Percentiles rank a stretch among this genome's conserved stretches.
These are phyloP conservation scores for Stenoptilia bipunctidactyla DNA, from an alignment of 2,888 invertebrate species.

Conservation along the genomic window DNA sequence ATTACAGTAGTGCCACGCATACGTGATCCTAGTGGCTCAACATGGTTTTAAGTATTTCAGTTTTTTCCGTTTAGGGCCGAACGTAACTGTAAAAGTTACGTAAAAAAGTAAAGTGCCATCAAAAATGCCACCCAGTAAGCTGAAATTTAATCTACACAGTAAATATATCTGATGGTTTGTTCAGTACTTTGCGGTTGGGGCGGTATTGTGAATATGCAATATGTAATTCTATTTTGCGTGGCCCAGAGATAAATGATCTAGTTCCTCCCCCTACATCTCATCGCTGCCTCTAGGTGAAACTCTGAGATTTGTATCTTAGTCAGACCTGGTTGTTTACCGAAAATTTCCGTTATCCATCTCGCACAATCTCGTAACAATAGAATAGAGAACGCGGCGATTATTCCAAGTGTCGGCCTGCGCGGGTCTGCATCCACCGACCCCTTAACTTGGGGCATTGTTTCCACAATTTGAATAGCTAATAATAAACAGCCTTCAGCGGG, in stretches of 20 bases:
- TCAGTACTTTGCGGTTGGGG: no score
- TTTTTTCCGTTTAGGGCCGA: no score
- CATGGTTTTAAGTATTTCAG: no score
- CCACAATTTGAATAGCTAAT: slow-evolving; percentile 49
- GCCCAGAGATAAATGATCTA: not conserved
- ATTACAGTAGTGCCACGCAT: no score
- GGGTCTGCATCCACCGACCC: slow-evolving; percentile 36
- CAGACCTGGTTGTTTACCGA: slow-evolving; percentile 2
- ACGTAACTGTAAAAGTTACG: no score
- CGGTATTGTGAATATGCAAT: not conserved
- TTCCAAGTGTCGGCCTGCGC: slow-evolving; percentile 47
- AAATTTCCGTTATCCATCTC: slow-evolving; percentile 18
- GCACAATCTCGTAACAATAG: slow-evolving; percentile 18
- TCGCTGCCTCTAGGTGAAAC: not conserved
- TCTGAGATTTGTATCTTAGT: slow-evolving; percentile 4
- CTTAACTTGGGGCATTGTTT: slow-evolving; percentile 52
- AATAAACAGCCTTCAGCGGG: slow-evolving; percentile 40
- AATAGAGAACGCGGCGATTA: slow-evolving; percentile 33
- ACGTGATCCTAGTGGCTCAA: no score
- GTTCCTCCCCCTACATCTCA: not conserved
- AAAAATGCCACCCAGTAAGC: no score
- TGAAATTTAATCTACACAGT: no score
- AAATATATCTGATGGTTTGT: no score
- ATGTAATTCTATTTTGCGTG: not conserved
- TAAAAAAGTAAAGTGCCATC: no score